Percentiles rank a stretch among this genome's conserved stretches.
Evolutionary conservation across 2,797 vertebrate genomes (phyloP).

Genomic region (Scolopax bukidnonensis): DNA sequence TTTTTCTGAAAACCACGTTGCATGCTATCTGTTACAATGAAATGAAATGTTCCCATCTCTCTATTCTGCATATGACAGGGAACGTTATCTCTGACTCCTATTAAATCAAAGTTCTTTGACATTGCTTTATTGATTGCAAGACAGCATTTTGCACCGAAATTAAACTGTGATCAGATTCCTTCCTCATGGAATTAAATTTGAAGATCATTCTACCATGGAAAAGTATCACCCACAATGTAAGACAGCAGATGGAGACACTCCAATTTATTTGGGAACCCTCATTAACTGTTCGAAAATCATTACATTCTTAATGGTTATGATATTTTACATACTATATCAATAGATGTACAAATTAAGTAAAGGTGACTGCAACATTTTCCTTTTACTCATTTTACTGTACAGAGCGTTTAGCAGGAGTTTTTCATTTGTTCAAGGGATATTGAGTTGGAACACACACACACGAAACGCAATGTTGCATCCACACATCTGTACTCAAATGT

Average conservation of each 20-base stretch:
- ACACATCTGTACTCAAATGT: not conserved
- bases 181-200: slow-evolving; percentile 71
- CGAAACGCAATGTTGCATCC: not conserved
- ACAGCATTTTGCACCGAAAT: slow-evolving; percentile 69
- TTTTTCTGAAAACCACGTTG: slow-evolving; percentile 41
- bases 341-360: not conserved
- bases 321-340: slow-evolving; percentile 1
- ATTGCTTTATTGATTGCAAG: slow-evolving; percentile 74
- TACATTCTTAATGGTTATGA: slow-evolving; percentile 50
- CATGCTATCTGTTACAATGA: slow-evolving; percentile 34
- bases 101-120: slow-evolving; percentile 75
- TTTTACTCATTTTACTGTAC: slow-evolving; percentile 26
- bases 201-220: slow-evolving; percentile 62
- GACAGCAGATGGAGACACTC: slow-evolving; percentile 67
- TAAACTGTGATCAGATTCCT: slow-evolving; percentile 74
- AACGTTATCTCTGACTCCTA: slow-evolving; percentile 55
- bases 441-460: not conserved
- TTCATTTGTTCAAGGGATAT: slow-evolving; percentile 17
- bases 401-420: not conserved
- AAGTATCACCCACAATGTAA: slow-evolving; percentile 60
- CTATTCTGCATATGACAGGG: slow-evolving; percentile 46
- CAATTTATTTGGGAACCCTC: slow-evolving; percentile 66
- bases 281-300: slow-evolving; percentile 62
- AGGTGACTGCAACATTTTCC: slow-evolving; percentile 37
- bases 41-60: slow-evolving; percentile 50